Percentiles rank a stretch among this genome's conserved stretches.
These are phyloP conservation scores for Poeciliopsis prolifica DNA, from an alignment of 2,113 vertebrate species.

Conservation along the genomic window DNA sequence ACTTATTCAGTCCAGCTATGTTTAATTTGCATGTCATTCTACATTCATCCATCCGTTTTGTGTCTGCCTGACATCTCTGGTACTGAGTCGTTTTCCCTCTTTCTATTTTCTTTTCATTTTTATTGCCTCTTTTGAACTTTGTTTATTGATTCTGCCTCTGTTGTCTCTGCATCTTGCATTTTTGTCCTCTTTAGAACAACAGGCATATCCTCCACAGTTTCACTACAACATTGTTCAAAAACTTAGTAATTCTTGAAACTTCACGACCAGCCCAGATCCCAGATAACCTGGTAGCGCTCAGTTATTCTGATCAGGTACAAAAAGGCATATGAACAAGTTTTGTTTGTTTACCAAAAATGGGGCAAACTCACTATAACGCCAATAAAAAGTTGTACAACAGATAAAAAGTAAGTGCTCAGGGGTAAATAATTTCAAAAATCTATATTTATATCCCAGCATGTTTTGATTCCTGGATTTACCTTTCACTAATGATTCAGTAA, in stretches of 20 bases:
- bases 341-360: conserved; percentile 49
- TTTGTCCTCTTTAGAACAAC: neutral
- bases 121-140: neutral
- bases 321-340: conserved; percentile 80
- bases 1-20: neutral
- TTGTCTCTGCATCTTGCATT: neutral
- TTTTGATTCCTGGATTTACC: neutral
- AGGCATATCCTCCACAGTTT: neutral
- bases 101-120: neutral
- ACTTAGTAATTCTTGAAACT: neutral
- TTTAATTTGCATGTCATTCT: neutral
- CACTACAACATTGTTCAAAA: neutral
- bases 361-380: conserved; percentile 69
- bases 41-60: neutral
- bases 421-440: conserved; percentile 20
- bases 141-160: neutral
- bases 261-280: conserved; percentile 15
- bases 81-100: neutral
- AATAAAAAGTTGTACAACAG: conserved; percentile 31
- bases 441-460: neutral
- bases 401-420: neutral
- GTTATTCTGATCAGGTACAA: conserved; percentile 81
- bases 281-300: conserved; percentile 64
- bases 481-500: neutral
- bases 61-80: neutral